A percentile compares a stretch with the other conserved stretches of the same genome.
Evolutionary conservation across 35 echinoderm and acorn worm species (phyloP).

Genomic region (Ptychodera flava): DNA sequence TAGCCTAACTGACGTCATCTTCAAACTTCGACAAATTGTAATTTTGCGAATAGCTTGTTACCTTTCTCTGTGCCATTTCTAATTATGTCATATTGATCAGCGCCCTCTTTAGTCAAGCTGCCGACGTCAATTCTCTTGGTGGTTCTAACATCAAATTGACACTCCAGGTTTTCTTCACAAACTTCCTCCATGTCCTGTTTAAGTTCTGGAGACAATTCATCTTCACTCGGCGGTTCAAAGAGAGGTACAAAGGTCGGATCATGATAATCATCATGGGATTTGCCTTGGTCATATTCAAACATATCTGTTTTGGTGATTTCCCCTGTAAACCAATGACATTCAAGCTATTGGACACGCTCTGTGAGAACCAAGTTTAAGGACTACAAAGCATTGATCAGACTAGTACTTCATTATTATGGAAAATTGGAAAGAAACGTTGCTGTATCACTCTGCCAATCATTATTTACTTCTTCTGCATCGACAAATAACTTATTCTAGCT

Average conservation of each 20-base stretch:
- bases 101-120: background rate
- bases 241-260: background rate
- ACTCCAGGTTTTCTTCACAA: slow-evolving; percentile 18
- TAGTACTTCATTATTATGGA: too few relatives aligned
- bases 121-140: slow-evolving; percentile 14
- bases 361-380: too few relatives aligned
- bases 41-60: background rate
- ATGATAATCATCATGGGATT: background rate
- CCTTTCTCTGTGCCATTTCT: slow-evolving; percentile 17
- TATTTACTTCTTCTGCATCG: too few relatives aligned
- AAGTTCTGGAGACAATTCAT: background rate
- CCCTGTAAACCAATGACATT: too few relatives aligned
- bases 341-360: too few relatives aligned
- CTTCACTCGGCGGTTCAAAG: background rate
- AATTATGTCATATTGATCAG: background rate
- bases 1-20: background rate
- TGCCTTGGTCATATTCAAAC: background rate
- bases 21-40: background rate
- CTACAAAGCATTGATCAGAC: too few relatives aligned
- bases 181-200: slow-evolving; percentile 7
- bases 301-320: background rate
- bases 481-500: too few relatives aligned
- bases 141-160: slow-evolving; percentile 16
- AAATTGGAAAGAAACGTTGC: too few relatives aligned
- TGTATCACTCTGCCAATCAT: too few relatives aligned